A percentile compares a stretch with the other conserved stretches of the same genome.
These are phyloP conservation scores for Phaethornis superciliosus DNA, from an alignment of 2,113 vertebrate species.

Conservation along the genomic window DNA sequence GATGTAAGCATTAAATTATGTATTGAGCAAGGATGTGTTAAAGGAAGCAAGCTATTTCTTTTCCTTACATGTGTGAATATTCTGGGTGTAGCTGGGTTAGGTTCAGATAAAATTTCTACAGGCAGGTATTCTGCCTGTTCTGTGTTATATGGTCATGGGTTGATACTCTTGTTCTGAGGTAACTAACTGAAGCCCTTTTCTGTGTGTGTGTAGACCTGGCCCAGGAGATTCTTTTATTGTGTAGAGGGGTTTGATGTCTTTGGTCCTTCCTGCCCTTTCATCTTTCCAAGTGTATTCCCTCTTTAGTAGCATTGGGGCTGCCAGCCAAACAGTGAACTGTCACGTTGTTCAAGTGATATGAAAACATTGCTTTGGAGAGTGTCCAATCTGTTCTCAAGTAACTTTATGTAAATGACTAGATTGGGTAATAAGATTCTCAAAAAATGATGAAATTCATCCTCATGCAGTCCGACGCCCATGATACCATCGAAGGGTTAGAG, in stretches of 20 bases:
- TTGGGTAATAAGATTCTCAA: neutral
- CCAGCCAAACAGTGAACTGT: neutral
- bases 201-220: neutral
- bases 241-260: neutral
- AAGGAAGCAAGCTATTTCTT: conserved; percentile 9
- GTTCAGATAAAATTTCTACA: neutral
- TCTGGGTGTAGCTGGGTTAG: neutral
- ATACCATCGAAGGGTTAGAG: neutral
- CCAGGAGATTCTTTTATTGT: neutral
- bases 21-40: neutral
- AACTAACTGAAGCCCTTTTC: neutral
- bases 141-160: neutral
- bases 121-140: neutral
- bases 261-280: neutral
- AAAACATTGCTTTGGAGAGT: neutral
- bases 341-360: rapidly evolving
- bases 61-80: neutral
- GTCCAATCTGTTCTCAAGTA: neutral
- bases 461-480: neutral
- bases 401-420: neutral
- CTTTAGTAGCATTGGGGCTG: neutral
- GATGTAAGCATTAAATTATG: neutral
- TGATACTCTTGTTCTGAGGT: neutral
- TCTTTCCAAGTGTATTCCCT: rapidly evolving
- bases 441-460: neutral